phyloP scores from a whole-genome alignment of 1,140 invertebrate species.

The Streblospio benedicti region DNA sequence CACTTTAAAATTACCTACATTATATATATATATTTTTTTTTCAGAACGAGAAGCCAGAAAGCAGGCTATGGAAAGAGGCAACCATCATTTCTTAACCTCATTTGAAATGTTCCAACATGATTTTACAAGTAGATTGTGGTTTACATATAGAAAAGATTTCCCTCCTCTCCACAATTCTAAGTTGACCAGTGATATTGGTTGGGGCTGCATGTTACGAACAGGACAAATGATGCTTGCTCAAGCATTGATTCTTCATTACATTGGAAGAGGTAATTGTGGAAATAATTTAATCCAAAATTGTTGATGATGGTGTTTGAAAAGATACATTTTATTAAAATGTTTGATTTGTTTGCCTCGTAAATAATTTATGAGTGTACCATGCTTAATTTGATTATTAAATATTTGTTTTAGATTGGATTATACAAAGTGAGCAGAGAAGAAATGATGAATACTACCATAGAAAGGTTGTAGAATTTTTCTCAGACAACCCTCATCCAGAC shows the following conservation, averaged over 20 bases:
- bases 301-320: neutral
- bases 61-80: neutral
- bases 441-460: slow-evolving; percentile 69
- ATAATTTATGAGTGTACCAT: neutral
- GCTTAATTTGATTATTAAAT: neutral
- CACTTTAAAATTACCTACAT: neutral
- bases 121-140: slow-evolving; percentile 67
- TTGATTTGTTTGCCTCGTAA: neutral
- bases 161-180: slow-evolving; percentile 66
- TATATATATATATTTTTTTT: neutral
- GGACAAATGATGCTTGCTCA: slow-evolving; percentile 97
- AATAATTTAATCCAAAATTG: neutral
- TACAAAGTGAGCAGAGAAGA: slow-evolving; percentile 44
- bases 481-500: slow-evolving; percentile 64
- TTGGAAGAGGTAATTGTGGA: slow-evolving; percentile 43
- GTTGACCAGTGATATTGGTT: slow-evolving; percentile 86
- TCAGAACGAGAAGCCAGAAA: neutral
- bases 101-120: slow-evolving; percentile 39
- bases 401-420: slow-evolving; percentile 42
- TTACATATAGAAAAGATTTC: slow-evolving; percentile 90
- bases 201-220: slow-evolving; percentile 98
- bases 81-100: neutral
- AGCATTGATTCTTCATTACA: slow-evolving; percentile 60
- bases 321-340: neutral
- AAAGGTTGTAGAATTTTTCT: slow-evolving; percentile 82